These are phyloP conservation scores for Mesocricetus auratus DNA, from an alignment of 2,113 vertebrate genomes.

Conservation along the genomic window DNA sequence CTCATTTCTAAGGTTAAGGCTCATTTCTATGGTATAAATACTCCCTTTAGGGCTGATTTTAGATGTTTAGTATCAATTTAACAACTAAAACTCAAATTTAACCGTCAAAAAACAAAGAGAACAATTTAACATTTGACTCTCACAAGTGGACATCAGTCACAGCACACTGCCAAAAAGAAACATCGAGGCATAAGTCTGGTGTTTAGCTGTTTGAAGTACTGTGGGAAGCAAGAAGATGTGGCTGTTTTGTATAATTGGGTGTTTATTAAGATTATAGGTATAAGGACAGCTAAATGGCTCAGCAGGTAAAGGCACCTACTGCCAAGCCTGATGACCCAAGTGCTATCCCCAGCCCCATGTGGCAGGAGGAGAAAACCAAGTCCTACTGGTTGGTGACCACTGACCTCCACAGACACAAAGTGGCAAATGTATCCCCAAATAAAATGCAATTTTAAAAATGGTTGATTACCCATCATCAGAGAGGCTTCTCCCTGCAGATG, in stretches of 20 bases:
- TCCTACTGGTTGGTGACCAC: not conserved
- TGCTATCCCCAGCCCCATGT: not conserved
- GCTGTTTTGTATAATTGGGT: not conserved
- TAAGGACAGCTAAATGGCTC: not conserved
- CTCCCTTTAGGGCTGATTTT: slow-evolving; percentile 1
- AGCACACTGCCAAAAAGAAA: not conserved
- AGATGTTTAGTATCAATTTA: slow-evolving; percentile 25
- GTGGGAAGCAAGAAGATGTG: slow-evolving; percentile 17
- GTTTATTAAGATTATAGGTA: slow-evolving; percentile 42
- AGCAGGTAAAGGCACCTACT: not conserved
- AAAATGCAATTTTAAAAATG: not conserved
- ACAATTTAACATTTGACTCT: not conserved
- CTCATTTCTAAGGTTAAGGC: slow-evolving; percentile 39
- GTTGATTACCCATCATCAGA: not conserved
- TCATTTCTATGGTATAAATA: slow-evolving; percentile 48
- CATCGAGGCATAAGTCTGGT: not conserved
- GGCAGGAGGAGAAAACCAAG: not conserved
- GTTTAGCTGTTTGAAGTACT: not conserved
- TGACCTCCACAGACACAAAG: not conserved
- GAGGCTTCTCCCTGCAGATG: not conserved
- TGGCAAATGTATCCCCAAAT: not conserved
- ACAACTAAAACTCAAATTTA: not conserved
- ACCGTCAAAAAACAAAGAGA: not conserved
- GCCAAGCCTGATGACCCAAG: not conserved
- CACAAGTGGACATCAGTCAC: not conserved